Evolutionary conservation across 2,113 vertebrate genomes (phyloP), one percentile per base, ranked within the genome.

Genomic region (Semnornis frantzii): DNA sequence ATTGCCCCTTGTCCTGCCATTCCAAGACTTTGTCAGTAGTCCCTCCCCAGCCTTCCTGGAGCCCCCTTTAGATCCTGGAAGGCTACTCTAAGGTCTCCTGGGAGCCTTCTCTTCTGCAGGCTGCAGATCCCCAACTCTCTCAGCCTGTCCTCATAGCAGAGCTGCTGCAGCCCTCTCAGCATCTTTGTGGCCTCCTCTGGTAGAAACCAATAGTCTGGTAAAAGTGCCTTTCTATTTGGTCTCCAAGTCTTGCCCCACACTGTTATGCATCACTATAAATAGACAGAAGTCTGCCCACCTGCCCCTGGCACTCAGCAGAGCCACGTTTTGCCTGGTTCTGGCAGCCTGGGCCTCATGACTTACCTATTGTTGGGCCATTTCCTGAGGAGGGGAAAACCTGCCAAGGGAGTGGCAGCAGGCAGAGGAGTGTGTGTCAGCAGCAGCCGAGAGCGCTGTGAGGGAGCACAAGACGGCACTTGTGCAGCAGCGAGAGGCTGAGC

Each of bases 251-350:
- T 50, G 27, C 33, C 30, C 39, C 9, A 8, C 23, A 19, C 17
- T 0, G 0, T 9, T 10, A 12, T 2, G 3, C 5, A 6, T 63
- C 4, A 0, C 5, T 34, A 10, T 25, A 69, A 59, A 74, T 30
- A 66, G 34, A 15, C 8, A 54, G 42, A 73, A 63, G 4, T 16
- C 15, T 34, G 7, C 31, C 70, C 25, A 10, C 17, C 18, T 57
- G 59, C 8, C n/a, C 8, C 9, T 1, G 7, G 14, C 3, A 16
- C 18, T 70, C 46, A 34, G n/a, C 57, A 81, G 8, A 77, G 6
- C 8, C 57, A 13, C 2, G 0, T 44, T 69, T 62, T 44, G 9
- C 39, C 39, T 80, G 5, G 3, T 4, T 42, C 8, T 66, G 50
- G 10, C 70, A 77, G 24, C 25, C 79, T 39, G 24, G 14, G 34